Evolutionary conservation across 2,888 invertebrate genomes (phyloP), one percentile per base, ranked within the genome.

Genomic region (Andrena dorsata): DNA sequence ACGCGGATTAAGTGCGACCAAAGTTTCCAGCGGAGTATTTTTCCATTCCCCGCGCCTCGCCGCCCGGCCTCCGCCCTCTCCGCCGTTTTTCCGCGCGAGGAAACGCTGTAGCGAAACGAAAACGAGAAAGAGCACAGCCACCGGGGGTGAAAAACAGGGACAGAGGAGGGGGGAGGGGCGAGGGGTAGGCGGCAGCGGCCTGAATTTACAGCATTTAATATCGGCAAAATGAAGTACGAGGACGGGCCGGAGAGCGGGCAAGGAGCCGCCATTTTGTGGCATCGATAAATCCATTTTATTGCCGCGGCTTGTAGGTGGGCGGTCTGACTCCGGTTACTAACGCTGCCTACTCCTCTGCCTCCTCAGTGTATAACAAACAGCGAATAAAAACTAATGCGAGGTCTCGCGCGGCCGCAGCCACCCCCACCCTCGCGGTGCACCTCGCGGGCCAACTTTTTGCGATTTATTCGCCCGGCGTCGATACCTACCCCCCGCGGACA

Each of bases 271-370:
- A 87, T 90, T 91, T 90, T 90, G 91, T 80, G 91, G 91, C 89
- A 87, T 90, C 91, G 89, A 91, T 91, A 91, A 91, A 91, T 91
- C 91, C 86, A 84, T 90, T 91, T 91, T 91, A 91, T 91, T 90
- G 88, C 90, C 84, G 73, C 47, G 61, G 87, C 76, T 84, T 74
- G 84, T 85, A 86, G 82, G 80, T 85, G 82, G 84, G 82, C 76
- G 87, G 86, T 83, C 83, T 69, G 80, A 80, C 86, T 80, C 71
- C 75, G 83, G 69, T 73, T 82, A 78, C 84, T 51, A 63, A 65
- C 51, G 49, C 49, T 35, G 49, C 68, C 74, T 71, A 76, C 70
- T 65, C 80, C 69, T 73, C 49, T 68, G 78, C 70, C 74, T 32
- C n/a, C 72, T 56, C 58, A 28, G 51, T 73, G 79, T 82, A 80